Percentiles rank a stretch among this genome's conserved stretches.
Evolutionary conservation across 2,113 vertebrate species (phyloP).

Genomic region (Periophthalmodon schlosseri): DNA sequence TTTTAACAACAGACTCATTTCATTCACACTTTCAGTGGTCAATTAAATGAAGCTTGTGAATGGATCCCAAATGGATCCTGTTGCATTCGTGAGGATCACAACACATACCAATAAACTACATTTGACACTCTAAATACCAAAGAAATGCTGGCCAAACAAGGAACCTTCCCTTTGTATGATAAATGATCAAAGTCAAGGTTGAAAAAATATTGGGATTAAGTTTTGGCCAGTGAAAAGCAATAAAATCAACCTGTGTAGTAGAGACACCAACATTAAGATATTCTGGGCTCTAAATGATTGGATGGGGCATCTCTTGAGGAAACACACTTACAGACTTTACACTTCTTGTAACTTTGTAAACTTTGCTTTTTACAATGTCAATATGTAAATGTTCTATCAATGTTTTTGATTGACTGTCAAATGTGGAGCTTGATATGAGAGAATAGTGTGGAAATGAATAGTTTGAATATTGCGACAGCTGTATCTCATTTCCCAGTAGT

Average conservation of each 20-base stretch:
- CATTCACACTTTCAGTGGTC: slow-evolving; percentile 5
- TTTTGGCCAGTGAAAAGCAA: background rate
- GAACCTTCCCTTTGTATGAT: background rate
- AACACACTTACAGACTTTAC: background rate
- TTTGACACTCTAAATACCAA: background rate
- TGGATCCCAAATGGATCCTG: background rate
- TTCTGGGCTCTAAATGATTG: background rate
- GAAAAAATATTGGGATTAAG: background rate
- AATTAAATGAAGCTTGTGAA: background rate
- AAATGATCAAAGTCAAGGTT: background rate
- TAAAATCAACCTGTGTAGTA: background rate
- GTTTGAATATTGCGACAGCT: background rate
- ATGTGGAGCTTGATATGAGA: background rate
- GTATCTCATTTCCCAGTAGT: background rate
- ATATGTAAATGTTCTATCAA: background rate
- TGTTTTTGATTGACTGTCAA: background rate
- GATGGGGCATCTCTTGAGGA: background rate
- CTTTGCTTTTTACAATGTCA: background rate
- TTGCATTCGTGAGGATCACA: background rate
- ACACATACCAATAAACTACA: background rate
- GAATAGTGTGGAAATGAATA: background rate
- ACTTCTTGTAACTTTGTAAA: no score
- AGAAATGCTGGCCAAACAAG: background rate
- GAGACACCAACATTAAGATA: background rate
- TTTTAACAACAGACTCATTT: background rate